Evolutionary conservation across 2,888 invertebrate species (phyloP).

Genomic region (Steinernema scapterisci): DNA sequence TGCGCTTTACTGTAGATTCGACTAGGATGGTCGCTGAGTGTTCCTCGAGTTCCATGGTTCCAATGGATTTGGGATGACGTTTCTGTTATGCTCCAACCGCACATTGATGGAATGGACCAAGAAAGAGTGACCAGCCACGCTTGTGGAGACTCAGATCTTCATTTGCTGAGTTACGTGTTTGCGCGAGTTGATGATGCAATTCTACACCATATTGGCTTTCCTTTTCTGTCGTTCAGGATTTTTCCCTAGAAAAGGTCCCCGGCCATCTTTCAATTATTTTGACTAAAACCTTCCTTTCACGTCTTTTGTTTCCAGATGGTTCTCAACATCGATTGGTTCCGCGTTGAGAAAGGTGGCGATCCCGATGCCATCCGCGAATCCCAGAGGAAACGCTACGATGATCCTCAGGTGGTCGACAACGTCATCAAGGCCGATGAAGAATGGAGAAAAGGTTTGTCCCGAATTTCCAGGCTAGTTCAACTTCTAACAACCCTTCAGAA

Average conservation of each 20-base stretch:
- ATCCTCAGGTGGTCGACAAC: constrained; percentile 85
- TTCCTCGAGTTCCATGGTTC: too few relatives aligned
- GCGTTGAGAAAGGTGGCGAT: constrained; percentile 91
- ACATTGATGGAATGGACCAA: too few relatives aligned
- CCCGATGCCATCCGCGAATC: constrained; percentile 88
- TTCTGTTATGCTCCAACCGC: too few relatives aligned
- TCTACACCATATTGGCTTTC: neutral
- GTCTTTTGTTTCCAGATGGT: constrained; percentile 77
- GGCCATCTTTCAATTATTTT: too few relatives aligned
- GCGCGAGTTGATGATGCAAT: neutral
- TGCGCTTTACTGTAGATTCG: neutral
- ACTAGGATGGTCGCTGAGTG: neutral
- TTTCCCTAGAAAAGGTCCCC: too few relatives aligned
- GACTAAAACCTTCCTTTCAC: too few relatives aligned
- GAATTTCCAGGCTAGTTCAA: too few relatives aligned
- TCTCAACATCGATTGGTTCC: constrained; percentile 91
- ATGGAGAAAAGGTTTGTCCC: constrained; percentile 76
- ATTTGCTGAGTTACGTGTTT: neutral
- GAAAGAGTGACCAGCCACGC: too few relatives aligned
- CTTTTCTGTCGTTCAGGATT: too few relatives aligned
- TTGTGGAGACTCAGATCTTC: neutral
- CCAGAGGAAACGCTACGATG: constrained; percentile 89
- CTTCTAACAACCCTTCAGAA: too few relatives aligned
- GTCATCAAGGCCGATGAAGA: constrained; percentile 85
- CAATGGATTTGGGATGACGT: too few relatives aligned